Evolutionary conservation across 1,140 invertebrate genomes (phyloP).

Genomic region (Drosophila nebulosa): DNA sequence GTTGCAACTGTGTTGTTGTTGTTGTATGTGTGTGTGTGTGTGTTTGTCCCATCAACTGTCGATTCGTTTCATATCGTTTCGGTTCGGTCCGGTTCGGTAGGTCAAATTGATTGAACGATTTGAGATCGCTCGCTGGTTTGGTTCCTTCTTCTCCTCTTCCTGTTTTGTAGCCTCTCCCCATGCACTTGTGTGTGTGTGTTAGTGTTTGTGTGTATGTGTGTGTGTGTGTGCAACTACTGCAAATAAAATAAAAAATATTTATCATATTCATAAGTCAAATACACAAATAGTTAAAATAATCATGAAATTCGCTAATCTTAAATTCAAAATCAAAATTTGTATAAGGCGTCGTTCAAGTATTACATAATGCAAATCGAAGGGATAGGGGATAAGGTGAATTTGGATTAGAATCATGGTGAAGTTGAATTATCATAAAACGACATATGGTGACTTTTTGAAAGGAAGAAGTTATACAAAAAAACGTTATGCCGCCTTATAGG

Average conservation of each 20-base stretch:
- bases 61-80: conserved; percentile 19
- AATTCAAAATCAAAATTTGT: too few species aligned
- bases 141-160: conserved; percentile 32
- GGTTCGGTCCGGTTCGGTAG: conserved; percentile 39
- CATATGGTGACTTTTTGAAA: too few species aligned
- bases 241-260: background rate
- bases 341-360: too few species aligned
- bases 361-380: too few species aligned
- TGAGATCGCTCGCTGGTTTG: conserved; percentile 46
- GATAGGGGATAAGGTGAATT: too few species aligned
- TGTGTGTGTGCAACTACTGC: background rate
- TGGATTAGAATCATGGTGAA: too few species aligned
- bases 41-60: conserved; percentile 42
- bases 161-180: conserved; percentile 48
- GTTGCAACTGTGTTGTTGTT: conserved; percentile 21
- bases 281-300: background rate
- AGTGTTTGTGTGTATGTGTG: background rate
- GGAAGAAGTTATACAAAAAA: too few species aligned
- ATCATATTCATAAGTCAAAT: background rate
- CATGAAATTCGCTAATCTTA: background rate
- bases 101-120: conserved; percentile 27
- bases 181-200: background rate
- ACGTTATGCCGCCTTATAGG: too few species aligned
- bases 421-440: too few species aligned
- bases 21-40: conserved; percentile 13